Conservation (phyloP, 2,113 vertebrate species). For the Solea senegalensis region DNA sequence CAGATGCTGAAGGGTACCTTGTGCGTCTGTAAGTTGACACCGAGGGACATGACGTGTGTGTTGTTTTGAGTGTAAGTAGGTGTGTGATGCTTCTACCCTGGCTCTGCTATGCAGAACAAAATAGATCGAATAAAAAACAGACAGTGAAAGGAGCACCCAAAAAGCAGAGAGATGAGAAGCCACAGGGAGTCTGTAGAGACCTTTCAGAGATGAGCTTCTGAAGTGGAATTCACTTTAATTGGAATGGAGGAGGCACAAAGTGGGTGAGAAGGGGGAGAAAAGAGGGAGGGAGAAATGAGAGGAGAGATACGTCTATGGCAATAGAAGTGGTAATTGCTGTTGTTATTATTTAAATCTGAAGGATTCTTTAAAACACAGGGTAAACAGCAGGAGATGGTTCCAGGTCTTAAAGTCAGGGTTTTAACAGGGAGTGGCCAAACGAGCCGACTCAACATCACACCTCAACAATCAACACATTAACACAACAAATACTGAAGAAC, state of each 20-base stretch:
- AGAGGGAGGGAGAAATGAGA: constrained; percentile 13
- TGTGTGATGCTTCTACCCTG: constrained; percentile 21
- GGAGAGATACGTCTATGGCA: constrained; percentile 20
- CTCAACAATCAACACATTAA: no score
- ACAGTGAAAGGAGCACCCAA: constrained; percentile 26
- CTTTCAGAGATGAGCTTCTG: constrained; percentile 40
- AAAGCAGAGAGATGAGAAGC: constrained; percentile 41
- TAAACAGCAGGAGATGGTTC: constrained; percentile 7
- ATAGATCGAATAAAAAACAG: constrained; percentile 35
- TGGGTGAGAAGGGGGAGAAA: neutral
- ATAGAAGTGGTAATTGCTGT: constrained; percentile 31
- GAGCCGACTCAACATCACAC: no score
- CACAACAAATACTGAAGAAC: no score
- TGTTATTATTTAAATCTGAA: constrained; percentile 38
- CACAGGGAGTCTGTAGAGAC: constrained; percentile 25
- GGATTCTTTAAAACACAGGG: constrained; percentile 39
- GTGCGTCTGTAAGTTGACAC: no score
- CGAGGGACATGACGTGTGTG: neutral
- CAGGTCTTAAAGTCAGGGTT: constrained; percentile 17
- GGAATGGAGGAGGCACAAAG: neutral
- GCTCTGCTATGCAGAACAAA: constrained; percentile 22
- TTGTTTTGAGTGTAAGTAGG: constrained; percentile 10
- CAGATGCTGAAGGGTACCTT: no score
- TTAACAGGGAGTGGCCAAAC: neutral
- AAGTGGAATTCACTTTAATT: constrained; percentile 47